Percentiles rank a stretch among this genome's conserved stretches.
phyloP scores from a whole-genome alignment of 2,888 invertebrate genomes.

The Apotomis betuletana region DNA sequence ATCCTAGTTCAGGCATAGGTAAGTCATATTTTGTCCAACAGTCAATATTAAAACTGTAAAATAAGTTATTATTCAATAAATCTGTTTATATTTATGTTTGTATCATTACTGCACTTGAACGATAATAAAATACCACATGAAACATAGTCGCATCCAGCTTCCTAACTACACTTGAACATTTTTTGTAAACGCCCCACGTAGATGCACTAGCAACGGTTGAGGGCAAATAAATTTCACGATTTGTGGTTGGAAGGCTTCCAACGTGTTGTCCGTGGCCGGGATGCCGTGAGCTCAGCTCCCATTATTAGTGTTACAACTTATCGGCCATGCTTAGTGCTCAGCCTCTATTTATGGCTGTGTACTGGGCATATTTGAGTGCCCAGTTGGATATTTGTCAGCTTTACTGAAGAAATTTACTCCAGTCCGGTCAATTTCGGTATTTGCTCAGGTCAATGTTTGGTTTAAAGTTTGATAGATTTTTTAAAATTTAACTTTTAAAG shows the following conservation, averaged over 20 bases:
- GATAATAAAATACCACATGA: background rate
- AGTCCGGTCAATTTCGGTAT: background rate
- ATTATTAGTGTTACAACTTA: constrained; percentile 41
- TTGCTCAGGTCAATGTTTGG: background rate
- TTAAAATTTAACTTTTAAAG: too few species aligned
- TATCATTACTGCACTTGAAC: background rate
- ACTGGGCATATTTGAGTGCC: constrained; percentile 7
- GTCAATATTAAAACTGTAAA: too few species aligned
- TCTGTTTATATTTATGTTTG: too few species aligned
- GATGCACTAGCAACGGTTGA: constrained; percentile 72
- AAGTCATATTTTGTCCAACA: too few species aligned
- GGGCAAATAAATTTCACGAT: constrained; percentile 80
- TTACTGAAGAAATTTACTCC: background rate
- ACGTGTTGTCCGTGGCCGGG: constrained; percentile 65
- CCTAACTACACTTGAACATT: constrained; percentile 48
- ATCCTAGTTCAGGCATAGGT: too few species aligned
- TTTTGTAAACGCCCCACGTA: constrained; percentile 75
- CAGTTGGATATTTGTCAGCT: constrained; percentile 5
- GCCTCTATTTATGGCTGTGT: constrained; percentile 13
- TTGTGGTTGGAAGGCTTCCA: constrained; percentile 81
- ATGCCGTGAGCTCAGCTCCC: constrained; percentile 44
- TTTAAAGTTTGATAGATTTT: too few species aligned
- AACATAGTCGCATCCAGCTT: constrained; percentile 4
- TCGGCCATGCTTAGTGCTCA: constrained; percentile 27
- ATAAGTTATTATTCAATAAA: too few species aligned